phyloP scores from a whole-genome alignment of 1,140 invertebrate species.

The Aphaenogaster rudis region DNA sequence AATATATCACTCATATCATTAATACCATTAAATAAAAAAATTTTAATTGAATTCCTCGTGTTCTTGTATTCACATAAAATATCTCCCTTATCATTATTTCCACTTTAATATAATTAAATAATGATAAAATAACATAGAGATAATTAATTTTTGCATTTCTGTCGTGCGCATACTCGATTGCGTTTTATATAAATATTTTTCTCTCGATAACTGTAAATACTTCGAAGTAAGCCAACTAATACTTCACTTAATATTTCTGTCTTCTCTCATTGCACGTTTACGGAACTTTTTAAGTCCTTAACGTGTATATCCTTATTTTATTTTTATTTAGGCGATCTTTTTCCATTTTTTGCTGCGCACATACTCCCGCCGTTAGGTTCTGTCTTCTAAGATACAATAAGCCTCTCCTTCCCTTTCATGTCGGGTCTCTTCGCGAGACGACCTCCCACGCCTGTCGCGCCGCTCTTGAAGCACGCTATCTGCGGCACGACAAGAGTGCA shows the following conservation, averaged over 20 bases:
- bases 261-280: not conserved
- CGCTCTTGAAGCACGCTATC: slow-evolving; percentile 52
- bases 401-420: not conserved
- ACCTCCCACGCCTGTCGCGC: slow-evolving; percentile 34
- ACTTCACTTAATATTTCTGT: not conserved
- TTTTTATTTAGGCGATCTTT: not conserved
- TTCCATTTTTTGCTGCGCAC: not conserved
- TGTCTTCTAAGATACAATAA: not conserved
- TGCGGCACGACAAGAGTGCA: slow-evolving; percentile 53
- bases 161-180: no score
- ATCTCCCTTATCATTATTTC: not conserved
- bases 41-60: not conserved
- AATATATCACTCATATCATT: not conserved
- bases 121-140: not conserved
- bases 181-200: slow-evolving; percentile 6
- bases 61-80: not conserved
- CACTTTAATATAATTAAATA: not conserved
- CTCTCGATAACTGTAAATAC: no score
- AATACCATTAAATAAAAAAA: slow-evolving; percentile 25
- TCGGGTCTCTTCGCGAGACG: not conserved
- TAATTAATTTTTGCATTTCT: not conserved
- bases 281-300: not conserved
- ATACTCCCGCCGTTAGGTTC: not conserved
- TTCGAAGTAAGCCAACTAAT: no score
- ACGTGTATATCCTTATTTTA: not conserved